Evolutionary conservation across 92 coral and sea anemone genomes (phyloP).

Genomic region (Metridium senile): DNA sequence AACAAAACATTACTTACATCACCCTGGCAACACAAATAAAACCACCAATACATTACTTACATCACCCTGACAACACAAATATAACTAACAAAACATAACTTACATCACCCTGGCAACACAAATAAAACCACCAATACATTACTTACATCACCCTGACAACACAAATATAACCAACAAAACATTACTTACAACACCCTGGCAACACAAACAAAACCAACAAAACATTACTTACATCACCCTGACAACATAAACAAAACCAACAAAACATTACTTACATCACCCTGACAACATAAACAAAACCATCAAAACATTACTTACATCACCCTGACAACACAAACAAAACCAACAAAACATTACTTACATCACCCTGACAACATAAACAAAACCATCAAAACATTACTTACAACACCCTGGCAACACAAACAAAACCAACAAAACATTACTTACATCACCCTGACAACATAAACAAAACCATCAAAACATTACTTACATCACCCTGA

Average conservation of each 20-base stretch:
- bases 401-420: not conserved
- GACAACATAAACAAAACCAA: not conserved
- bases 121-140: not conserved
- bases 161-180: not conserved
- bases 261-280: not conserved
- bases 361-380: constrained; percentile 67
- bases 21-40: constrained; percentile 57
- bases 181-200: constrained; percentile 70
- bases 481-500: too few relatives aligned
- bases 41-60: not conserved
- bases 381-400: not conserved
- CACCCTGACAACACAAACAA: not conserved
- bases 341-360: not conserved
- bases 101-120: not conserved
- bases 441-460: too few relatives aligned
- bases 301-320: not conserved
- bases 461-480: not conserved
- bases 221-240: not conserved
- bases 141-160: too few relatives aligned
- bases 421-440: not conserved
- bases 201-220: not conserved
- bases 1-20: constrained; percentile 26
- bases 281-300: not conserved
- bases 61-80: not conserved
- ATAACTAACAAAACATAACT: not conserved